Percentiles rank a stretch among this genome's conserved stretches.
These are phyloP conservation scores for Amblyopsis rosae DNA, from an alignment of 2,113 vertebrate genomes.

Conservation along the genomic window DNA sequence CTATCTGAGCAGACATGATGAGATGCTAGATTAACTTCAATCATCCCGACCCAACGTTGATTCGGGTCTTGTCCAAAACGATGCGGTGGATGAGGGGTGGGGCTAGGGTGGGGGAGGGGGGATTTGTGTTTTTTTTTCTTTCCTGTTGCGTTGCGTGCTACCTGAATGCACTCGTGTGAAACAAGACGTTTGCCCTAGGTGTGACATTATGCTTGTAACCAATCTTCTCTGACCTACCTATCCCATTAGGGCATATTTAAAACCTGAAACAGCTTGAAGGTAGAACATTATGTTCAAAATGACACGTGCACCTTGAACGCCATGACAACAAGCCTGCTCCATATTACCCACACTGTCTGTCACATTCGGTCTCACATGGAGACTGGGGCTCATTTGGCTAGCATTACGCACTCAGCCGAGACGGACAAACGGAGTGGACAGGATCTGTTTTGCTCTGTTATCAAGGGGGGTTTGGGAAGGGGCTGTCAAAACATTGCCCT, in stretches of 20 bases:
- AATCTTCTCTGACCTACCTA: too few relatives aligned
- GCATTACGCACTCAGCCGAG: conserved; percentile 62
- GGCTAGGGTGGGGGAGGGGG: conserved; percentile 12
- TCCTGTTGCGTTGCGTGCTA: too few relatives aligned
- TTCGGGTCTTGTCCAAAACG: conserved; percentile 49
- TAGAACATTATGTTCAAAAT: conserved; percentile 20
- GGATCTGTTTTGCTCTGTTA: conserved; percentile 66
- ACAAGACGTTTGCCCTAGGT: not conserved
- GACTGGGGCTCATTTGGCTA: conserved; percentile 50
- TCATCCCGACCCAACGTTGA: conserved; percentile 56
- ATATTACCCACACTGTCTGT: conserved; percentile 64
- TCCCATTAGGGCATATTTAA: too few relatives aligned
- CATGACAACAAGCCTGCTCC: conserved; percentile 52
- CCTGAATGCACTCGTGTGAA: too few relatives aligned
- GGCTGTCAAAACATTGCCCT: conserved; percentile 64
- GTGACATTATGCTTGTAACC: too few relatives aligned
- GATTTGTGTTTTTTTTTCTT: not conserved
- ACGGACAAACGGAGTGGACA: conserved; percentile 70
- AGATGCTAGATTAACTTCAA: conserved; percentile 53
- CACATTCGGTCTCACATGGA: conserved; percentile 60
- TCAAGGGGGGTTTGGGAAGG: conserved; percentile 34
- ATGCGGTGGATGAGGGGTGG: conserved; percentile 2
- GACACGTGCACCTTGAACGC: conserved; percentile 44
- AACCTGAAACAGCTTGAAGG: too few relatives aligned
- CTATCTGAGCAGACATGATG: conserved; percentile 49